phyloP scores from a whole-genome alignment of 2,113 vertebrate genomes.

The Elgaria multicarinata region DNA sequence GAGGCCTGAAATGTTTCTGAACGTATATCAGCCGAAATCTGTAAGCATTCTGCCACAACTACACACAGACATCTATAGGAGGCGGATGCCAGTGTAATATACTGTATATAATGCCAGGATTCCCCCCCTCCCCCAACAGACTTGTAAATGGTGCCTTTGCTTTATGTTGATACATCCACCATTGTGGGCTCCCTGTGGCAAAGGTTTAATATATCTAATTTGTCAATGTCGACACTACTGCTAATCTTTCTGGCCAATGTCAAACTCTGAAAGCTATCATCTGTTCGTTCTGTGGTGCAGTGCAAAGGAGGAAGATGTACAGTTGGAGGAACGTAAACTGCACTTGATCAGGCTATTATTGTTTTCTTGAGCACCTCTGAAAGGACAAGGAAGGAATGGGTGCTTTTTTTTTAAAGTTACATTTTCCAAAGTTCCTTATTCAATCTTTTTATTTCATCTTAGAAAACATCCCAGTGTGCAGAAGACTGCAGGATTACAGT shows the following conservation, averaged over 20 bases:
- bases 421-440: neutral
- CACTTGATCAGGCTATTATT: neutral
- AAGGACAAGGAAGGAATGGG: neutral
- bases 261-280: conserved; percentile 64
- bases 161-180: neutral
- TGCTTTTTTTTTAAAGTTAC: neutral
- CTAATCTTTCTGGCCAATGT: conserved; percentile 80
- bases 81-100: neutral
- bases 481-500: neutral
- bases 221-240: conserved; percentile 78
- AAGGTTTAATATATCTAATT: conserved; percentile 80
- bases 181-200: conserved; percentile 72
- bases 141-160: neutral
- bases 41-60: neutral
- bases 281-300: conserved; percentile 64
- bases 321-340: conserved; percentile 5
- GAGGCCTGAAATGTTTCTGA: neutral
- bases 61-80: neutral
- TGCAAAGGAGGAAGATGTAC: neutral
- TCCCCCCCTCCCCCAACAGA: neutral
- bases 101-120: neutral
- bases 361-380: neutral
- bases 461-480: neutral
- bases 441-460: neutral
- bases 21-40: neutral